phyloP scores from a whole-genome alignment of 2,888 invertebrate genomes.

The Ceratothoa steindachneri region DNA sequence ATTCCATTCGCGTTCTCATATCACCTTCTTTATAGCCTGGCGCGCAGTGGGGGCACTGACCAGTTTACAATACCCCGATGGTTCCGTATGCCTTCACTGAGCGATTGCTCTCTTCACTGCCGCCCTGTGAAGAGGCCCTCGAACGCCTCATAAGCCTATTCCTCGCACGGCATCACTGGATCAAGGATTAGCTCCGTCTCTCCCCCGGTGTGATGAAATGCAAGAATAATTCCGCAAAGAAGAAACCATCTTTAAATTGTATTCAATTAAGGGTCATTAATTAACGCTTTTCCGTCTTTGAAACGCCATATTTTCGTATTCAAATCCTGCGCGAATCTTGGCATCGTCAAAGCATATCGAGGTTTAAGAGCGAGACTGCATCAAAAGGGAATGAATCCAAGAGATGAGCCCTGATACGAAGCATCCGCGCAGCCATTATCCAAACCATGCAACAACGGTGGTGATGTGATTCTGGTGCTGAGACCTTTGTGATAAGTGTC shows the following conservation, averaged over 20 bases:
- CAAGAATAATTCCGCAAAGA: not conserved
- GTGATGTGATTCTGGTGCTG: not conserved
- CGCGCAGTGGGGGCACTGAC: conserved; percentile 18
- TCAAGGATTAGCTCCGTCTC: not conserved
- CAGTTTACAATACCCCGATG: conserved; percentile 21
- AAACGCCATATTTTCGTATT: not conserved
- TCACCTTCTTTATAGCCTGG: conserved; percentile 27
- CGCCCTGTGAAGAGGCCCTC: no score
- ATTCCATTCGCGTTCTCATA: conserved; percentile 20
- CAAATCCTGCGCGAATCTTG: no score
- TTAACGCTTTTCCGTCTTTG: not conserved
- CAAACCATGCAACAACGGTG: not conserved
- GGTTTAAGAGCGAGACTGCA: not conserved
- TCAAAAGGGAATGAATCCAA: not conserved
- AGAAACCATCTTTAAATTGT: not conserved
- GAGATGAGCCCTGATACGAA: not conserved
- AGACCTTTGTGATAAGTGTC: not conserved
- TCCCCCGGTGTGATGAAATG: not conserved
- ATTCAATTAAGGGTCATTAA: not conserved
- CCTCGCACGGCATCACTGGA: not conserved
- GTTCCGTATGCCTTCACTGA: conserved; percentile 12
- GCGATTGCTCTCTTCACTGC: conserved; percentile 19
- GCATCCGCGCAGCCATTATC: not conserved
- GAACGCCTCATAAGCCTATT: not conserved
- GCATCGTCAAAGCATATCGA: no score